Evolutionary conservation across 2,888 invertebrate species (phyloP).

Genomic region (Branchipolynoe longqiensis): DNA sequence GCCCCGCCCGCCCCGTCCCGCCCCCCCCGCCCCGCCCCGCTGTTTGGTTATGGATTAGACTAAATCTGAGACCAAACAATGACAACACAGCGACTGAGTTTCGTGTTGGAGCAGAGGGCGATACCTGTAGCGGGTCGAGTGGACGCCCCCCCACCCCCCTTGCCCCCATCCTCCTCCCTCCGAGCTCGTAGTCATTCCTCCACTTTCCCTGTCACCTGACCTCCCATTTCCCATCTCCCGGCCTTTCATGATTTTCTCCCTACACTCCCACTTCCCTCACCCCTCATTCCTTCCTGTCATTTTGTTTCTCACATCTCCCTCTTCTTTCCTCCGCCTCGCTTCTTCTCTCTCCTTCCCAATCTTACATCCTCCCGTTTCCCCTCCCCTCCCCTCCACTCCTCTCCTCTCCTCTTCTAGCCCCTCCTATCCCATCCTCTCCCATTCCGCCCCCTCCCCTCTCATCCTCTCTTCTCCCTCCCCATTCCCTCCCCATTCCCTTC

Average conservation of each 20-base stretch:
- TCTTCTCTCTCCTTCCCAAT: too few relatives aligned
- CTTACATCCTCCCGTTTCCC: too few relatives aligned
- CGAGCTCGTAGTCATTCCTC: not conserved
- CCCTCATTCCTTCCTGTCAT: too few relatives aligned
- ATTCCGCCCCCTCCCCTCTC: too few relatives aligned
- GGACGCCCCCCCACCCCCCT: not conserved
- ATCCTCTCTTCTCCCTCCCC: too few relatives aligned
- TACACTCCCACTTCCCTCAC: too few relatives aligned
- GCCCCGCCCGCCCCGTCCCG: not conserved
- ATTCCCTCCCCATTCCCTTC: too few relatives aligned
- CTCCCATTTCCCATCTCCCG: not conserved
- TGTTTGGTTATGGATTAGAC: slow-evolving; percentile 34
- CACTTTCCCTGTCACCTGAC: not conserved
- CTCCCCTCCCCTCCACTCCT: too few relatives aligned
- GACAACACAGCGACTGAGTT: not conserved
- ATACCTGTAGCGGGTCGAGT: not conserved
- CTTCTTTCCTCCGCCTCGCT: too few relatives aligned
- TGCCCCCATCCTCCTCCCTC: not conserved
- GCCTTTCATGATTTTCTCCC: not conserved
- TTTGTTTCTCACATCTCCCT: too few relatives aligned
- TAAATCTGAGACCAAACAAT: slow-evolving; percentile 29
- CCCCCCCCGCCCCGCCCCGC: not conserved
- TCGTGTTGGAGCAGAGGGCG: not conserved
- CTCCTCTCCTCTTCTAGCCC: too few relatives aligned
- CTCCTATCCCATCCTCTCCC: too few relatives aligned